Evolutionary conservation across 2,113 vertebrate species (phyloP), one percentile per base, ranked within the genome.

Genomic region (Oxyura jamaicensis): DNA sequence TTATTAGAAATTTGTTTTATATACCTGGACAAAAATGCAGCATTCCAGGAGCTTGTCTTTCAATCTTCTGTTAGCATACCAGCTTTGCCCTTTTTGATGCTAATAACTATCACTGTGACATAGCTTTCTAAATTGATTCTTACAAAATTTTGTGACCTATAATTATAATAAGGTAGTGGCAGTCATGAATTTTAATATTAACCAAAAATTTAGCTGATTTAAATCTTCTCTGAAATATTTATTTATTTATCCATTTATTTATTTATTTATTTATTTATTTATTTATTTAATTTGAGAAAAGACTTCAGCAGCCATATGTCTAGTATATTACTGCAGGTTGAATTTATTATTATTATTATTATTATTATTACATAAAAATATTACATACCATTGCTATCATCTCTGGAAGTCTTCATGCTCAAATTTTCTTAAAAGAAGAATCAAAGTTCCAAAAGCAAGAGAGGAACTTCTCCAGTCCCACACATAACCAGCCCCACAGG

Each of bases 101-200:
- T 75, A 74, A 28, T 83, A 69, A 52, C 41, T 83, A 19, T 86
- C 29, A 46, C n/a, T 4, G 3, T 73, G 88, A 22, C 53, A 65
- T 10, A 69, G 8, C 1, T 71, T 60, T 71, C 68, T 79, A 58
- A 35, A 79, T 84, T 82, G 36, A 86, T 62, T 95, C 28, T 65
- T 79, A 48, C 3, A 26, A 50, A 90, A 56, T 52, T 82, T 87
- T 88, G 39, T 73, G 31, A 81, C 53, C 19, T 83, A 42, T 65
- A 8, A 25, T 72, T 89, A 76, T 13, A 88, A 23, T 15, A 44
- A 77, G 10, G 13, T 80, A 94, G 23, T 66, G 26, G 14, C 29
- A 92, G 18, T 41, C 29, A 88, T 72, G 28, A 95, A 90, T 94
- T 94, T 91, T 84, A 79, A 82, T 94, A 71, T 5, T 75, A 39